Evolutionary conservation across 1,140 invertebrate species (phyloP).

Genomic region (Eulimnadia texana): DNA sequence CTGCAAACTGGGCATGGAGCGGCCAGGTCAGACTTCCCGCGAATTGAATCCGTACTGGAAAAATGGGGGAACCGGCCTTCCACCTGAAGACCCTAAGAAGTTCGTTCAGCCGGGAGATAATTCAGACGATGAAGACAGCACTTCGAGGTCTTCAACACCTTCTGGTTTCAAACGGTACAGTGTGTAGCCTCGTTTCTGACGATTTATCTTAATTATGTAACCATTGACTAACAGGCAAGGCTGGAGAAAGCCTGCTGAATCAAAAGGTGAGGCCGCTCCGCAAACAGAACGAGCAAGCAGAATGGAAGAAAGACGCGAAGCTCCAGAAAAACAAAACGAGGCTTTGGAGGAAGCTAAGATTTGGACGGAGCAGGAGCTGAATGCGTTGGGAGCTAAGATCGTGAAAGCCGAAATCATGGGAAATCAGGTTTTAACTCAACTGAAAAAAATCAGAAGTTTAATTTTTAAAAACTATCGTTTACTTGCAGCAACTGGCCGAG

Average conservation of each 20-base stretch:
- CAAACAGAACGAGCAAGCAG: background rate
- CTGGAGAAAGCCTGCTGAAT: background rate
- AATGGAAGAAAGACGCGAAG: background rate
- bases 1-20: slow-evolving; percentile 34
- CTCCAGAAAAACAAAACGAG: background rate
- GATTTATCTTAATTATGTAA: no score
- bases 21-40: slow-evolving; percentile 47
- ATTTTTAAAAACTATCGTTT: slow-evolving; percentile 16
- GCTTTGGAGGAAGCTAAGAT: slow-evolving; percentile 21
- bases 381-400: slow-evolving; percentile 70
- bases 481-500: slow-evolving; percentile 40
- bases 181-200: no score
- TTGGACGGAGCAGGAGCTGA: slow-evolving; percentile 65
- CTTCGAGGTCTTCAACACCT: background rate
- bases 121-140: background rate
- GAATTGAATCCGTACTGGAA: slow-evolving; percentile 92
- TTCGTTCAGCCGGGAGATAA: background rate
- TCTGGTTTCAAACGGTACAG: background rate
- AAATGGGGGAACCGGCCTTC: slow-evolving; percentile 67
- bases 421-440: slow-evolving; percentile 37
- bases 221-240: background rate
- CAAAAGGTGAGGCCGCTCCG: background rate
- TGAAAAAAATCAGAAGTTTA: background rate
- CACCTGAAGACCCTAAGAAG: slow-evolving; percentile 23
- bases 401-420: slow-evolving; percentile 84